Percentiles rank a stretch among this genome's conserved stretches.
These are phyloP conservation scores for Andricus grossulariae DNA, from an alignment of 1,140 invertebrate genomes.

Conservation along the genomic window DNA sequence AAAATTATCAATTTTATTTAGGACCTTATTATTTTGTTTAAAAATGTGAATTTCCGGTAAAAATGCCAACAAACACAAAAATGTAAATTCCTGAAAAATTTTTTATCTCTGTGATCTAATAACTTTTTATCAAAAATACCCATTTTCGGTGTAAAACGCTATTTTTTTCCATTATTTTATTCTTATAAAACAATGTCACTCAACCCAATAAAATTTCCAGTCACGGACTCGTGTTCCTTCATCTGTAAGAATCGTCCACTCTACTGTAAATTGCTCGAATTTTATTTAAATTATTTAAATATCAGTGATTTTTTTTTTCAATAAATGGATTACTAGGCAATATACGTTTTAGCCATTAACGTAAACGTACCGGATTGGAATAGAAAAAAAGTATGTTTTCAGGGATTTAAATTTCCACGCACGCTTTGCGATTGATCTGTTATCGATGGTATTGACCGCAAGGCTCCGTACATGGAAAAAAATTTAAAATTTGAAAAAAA, in stretches of 20 bases:
- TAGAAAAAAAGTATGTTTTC: background rate
- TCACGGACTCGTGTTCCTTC: conserved; percentile 1
- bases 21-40: too few relatives aligned
- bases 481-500: background rate
- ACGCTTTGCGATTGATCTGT: background rate
- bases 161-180: background rate
- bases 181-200: background rate
- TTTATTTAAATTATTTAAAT: conserved; percentile 11
- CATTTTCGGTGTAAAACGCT: too few relatives aligned
- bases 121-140: too few relatives aligned
- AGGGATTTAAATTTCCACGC: background rate
- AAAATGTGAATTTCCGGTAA: too few relatives aligned
- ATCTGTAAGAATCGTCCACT: conserved; percentile 1
- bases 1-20: too few relatives aligned
- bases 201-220: background rate
- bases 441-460: background rate
- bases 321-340: conserved; percentile 13
- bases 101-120: too few relatives aligned
- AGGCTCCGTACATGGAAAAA: background rate
- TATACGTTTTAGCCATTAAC: background rate
- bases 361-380: background rate
- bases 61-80: too few relatives aligned
- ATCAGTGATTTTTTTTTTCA: conserved; percentile 10
- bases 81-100: too few relatives aligned
- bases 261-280: conserved; percentile 21